phyloP scores from a whole-genome alignment of 1,140 invertebrate species.

The Cheumatopsyche charites region DNA sequence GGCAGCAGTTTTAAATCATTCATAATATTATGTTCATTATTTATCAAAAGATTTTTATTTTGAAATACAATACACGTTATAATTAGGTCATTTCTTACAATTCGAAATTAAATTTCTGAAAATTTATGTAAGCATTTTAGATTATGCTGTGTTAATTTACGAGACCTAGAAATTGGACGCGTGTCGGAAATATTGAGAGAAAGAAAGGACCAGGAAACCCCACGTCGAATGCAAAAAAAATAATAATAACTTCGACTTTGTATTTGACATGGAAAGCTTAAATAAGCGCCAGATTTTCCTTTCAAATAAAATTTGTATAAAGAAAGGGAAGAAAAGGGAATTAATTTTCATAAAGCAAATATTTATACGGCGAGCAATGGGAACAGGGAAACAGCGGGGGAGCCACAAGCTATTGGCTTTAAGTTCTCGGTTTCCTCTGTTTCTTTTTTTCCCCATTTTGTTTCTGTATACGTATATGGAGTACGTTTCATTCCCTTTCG shows the following conservation, averaged over 20 bases:
- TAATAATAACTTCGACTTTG: conserved; percentile 20
- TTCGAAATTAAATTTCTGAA: neutral
- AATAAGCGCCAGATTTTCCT: conserved; percentile 26
- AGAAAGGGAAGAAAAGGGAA: conserved; percentile 25
- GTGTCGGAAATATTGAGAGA: neutral
- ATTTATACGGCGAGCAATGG: conserved; percentile 11
- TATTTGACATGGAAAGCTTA: conserved; percentile 22
- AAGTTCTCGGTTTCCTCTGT: conserved; percentile 13
- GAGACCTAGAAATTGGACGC: neutral
- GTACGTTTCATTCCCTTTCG: neutral
- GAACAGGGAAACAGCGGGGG: conserved; percentile 20
- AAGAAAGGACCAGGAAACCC: neutral
- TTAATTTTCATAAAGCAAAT: conserved; percentile 28
- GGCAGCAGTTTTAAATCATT: no score
- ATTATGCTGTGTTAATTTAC: no score
- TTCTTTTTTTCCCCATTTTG: conserved; percentile 11
- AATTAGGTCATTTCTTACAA: no score
- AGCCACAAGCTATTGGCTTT: conserved; percentile 25
- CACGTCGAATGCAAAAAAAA: neutral
- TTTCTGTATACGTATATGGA: neutral
- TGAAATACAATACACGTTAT: no score
- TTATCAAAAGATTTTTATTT: no score
- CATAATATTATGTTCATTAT: no score
- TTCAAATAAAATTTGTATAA: conserved; percentile 28
- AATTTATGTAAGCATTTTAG: neutral